Base-by-base conservation (phyloP, 2,113 vertebrate genomes). In the Circaetus gallicus region DNA sequence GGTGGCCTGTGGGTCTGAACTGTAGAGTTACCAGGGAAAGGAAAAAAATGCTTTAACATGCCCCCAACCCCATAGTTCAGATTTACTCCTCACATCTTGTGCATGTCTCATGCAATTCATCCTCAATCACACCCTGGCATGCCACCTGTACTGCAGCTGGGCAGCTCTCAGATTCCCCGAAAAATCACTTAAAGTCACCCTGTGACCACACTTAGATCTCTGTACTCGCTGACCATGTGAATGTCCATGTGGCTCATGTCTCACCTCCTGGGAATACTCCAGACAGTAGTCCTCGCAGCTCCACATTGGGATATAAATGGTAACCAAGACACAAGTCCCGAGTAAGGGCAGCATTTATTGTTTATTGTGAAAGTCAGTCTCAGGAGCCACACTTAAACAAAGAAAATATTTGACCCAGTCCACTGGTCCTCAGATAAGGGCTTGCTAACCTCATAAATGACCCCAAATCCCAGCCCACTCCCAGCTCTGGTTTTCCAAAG, bases 141-240 rank as follows among this genome's bases (percentile, higher is more conserved):
- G 11, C 9, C 15, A 42, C n/a, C 25, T 71, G 29, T 31, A 31
- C 53, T 50, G 34, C 53, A 74, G 19, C n/a, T 34, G 5, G 10
- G 32, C 52, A 73, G 29, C 2, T 2, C 62, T 87, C 74, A 53
- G 40, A 62, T 72, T 66, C 58, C 58, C 40, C 63, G 21, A 84
- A 72, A 38, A 62, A 80, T 49, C 16, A 12, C 49, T 49, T 71
- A 8, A 67, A 85, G n/a, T 34, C 82, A 63, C 52, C 25, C 26
- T 55, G 7, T 16, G 20, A 55, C 19, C 26, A 55, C 7, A n/a
- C 6, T 17, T 67, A 59, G 49, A 42, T 55, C 28, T 79, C 70
- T 70, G 14, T 32, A 12, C 6, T 89, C 1, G 1, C 40, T 49
- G 40, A 38, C 28, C 1, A 0, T 6, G 1, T 26, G n/a, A 61